Evolutionary conservation across 2,797 vertebrate species (phyloP), one percentile per base, ranked within the genome.

Genomic region (Cyprinella venusta): DNA sequence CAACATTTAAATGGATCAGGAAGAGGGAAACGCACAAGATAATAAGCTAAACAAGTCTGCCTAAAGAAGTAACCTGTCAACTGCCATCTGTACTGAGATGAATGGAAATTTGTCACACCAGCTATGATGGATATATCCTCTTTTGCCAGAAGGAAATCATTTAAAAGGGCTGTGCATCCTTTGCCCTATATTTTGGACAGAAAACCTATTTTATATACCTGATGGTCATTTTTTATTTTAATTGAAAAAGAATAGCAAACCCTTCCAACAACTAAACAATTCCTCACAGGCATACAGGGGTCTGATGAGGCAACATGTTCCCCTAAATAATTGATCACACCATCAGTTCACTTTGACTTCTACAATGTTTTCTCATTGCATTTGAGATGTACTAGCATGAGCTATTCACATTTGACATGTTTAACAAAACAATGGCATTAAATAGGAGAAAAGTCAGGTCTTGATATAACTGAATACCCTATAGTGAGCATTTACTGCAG

Each of bases 241-340:
- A 69, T 38, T 63, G 54, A 48, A 40, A 65, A 67, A 30, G 33
- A 65, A 75, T 50, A 45, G 61, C 40, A 69, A 56, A 83, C 48
- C 69, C 26, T 40, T 64, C 18, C 33, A 10, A 75, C 54, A 54
- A 52, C 42, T 8, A 38, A 52, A 15, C 45, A n/a, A 69, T 80
- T 82, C 8, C 63, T 54, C 54, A 36, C 77, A 79, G 18, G 30
- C 67, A 38, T 72, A 42, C 36, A 4, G 42, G 54, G 52, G 71
- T 84, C 72, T 77, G 71, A 54, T 48, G 42, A 71, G 74, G 77
- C 72, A 81, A 81, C 63, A 81, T 61, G 30, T 61, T 79, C 67
- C 30, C 21, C 16, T 86, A 42, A 84, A 84, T 81, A 67, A 86
- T 78, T 78, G 56, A 86, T 81, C 24, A 50, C 19, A 67, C 63